Conservation (phyloP, 2,888 invertebrate species). For the Tricholauxania praeusta region DNA sequence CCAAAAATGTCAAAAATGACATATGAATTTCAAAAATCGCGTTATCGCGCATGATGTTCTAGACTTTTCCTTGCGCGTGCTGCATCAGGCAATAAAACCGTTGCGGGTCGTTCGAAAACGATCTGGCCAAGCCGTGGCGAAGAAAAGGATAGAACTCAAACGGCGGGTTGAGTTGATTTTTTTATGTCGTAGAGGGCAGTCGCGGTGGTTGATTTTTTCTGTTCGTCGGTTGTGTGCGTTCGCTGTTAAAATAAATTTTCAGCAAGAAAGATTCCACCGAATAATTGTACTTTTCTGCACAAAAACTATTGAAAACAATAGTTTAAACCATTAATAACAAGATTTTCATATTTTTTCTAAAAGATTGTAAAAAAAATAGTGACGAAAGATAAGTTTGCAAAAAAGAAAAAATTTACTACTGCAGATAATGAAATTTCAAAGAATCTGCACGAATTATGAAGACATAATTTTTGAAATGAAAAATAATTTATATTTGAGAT, state of each 20-base stretch:
- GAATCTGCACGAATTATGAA: not conserved
- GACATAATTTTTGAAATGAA: not conserved
- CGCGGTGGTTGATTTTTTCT: too few species aligned
- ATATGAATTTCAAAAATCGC: too few species aligned
- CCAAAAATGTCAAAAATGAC: too few species aligned
- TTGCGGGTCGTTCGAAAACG: too few species aligned
- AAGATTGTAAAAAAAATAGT: not conserved
- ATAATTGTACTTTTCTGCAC: conserved; percentile 17
- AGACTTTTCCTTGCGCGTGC: too few species aligned
- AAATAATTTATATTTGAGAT: not conserved
- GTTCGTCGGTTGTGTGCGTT: too few species aligned
- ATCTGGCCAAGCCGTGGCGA: too few species aligned
- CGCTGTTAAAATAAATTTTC: conserved; percentile 20
- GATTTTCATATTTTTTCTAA: not conserved
- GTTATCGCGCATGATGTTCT: too few species aligned
- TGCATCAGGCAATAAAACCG: too few species aligned
- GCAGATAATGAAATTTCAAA: conserved; percentile 6
- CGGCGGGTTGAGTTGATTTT: too few species aligned
- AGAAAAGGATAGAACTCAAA: too few species aligned
- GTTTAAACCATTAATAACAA: not conserved
- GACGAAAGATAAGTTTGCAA: not conserved
- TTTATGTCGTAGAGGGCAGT: too few species aligned
- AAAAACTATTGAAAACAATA: conserved; percentile 24
- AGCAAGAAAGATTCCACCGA: conserved; percentile 37
- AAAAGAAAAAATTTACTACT: not conserved